Conservation (phyloP, 2,113 vertebrate species). For the Grallaria varia region DNA sequence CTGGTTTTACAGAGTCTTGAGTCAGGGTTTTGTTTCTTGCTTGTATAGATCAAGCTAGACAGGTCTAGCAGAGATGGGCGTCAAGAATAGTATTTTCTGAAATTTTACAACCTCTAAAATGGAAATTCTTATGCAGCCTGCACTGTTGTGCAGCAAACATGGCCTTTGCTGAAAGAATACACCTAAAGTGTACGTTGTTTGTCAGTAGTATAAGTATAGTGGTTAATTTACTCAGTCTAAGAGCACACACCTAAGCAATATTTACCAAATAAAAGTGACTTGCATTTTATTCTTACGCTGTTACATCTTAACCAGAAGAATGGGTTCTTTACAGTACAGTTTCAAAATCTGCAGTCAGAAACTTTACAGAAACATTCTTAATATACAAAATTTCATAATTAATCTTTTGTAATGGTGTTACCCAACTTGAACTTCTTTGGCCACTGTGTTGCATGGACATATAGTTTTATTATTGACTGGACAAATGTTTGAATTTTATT, state of each 20-base stretch:
- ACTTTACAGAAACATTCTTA: not conserved
- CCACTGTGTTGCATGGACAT: not conserved
- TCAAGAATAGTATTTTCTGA: not conserved
- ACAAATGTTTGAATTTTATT: slow-evolving; percentile 13
- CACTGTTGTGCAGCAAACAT: not conserved
- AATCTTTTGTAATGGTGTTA: not conserved
- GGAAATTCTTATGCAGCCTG: not conserved
- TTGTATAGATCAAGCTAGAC: not conserved
- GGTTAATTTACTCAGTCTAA: not conserved
- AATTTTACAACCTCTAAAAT: not conserved
- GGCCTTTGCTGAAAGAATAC: not conserved
- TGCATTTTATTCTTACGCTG: not conserved
- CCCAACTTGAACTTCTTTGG: slow-evolving; percentile 1
- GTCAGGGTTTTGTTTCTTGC: not conserved
- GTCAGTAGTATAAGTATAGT: not conserved
- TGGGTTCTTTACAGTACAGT: not conserved
- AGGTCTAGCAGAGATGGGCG: not conserved
- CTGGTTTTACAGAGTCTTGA: not conserved
- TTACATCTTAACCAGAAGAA: not conserved
- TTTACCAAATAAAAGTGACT: not conserved
- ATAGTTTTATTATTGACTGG: not conserved
- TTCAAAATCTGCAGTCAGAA: not conserved
- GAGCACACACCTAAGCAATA: not conserved
- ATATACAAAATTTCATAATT: not conserved
- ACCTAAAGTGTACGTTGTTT: not conserved